phyloP scores from a whole-genome alignment of 2,797 vertebrate species.

The Gymnothorax javanicus region DNA sequence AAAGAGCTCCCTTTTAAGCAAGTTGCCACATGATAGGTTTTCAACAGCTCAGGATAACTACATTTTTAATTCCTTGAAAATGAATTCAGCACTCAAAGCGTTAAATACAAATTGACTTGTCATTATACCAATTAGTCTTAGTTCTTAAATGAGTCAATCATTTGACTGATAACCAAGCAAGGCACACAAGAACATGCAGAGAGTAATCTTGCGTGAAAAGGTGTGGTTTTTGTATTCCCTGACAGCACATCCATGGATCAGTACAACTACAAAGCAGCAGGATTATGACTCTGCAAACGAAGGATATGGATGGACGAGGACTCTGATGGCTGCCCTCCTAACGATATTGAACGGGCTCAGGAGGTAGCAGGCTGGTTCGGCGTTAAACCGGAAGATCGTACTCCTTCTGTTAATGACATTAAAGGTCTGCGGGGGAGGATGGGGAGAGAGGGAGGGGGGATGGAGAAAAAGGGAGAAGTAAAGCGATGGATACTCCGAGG shows the following conservation, averaged over 20 bases:
- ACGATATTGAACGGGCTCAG: constrained; percentile 87
- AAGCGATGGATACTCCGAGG: background rate
- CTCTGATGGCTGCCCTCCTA: constrained; percentile 87
- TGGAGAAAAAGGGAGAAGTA: background rate
- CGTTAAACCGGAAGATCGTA: constrained; percentile 91
- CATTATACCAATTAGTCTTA: too few species aligned
- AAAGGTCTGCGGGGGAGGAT: constrained; percentile 82
- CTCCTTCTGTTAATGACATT: constrained; percentile 93
- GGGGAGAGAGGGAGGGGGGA: background rate
- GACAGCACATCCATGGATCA: background rate
- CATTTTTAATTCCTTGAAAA: too few species aligned
- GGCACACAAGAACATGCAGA: too few species aligned
- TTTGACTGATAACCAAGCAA: too few species aligned
- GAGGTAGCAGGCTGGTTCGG: constrained; percentile 88
- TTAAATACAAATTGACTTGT: too few species aligned
- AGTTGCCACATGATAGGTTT: too few species aligned
- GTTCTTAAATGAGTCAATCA: too few species aligned
- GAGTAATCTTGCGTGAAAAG: too few species aligned
- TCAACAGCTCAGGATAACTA: too few species aligned
- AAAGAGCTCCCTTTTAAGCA: too few species aligned
- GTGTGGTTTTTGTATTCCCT: background rate
- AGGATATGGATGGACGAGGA: constrained; percentile 99
- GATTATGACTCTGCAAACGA: constrained; percentile 41
- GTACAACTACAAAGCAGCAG: background rate
- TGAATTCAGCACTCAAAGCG: too few species aligned